Evolutionary conservation across 1,140 invertebrate species (phyloP), one percentile per base, ranked within the genome.

Genomic region (Heterodera schachtii): DNA sequence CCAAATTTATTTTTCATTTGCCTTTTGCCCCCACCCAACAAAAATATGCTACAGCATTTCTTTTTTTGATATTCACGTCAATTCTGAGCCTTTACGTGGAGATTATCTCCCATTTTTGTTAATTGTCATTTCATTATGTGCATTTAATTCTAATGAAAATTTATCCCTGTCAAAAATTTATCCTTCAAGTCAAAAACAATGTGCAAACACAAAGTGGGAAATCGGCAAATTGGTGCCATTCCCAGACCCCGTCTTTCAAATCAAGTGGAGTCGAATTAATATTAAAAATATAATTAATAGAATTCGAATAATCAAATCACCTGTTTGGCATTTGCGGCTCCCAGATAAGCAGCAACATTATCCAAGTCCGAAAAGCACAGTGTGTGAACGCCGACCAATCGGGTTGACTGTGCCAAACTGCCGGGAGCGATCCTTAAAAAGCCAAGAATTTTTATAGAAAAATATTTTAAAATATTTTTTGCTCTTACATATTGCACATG

Each of bases 271-370:
- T 6, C 47, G 9, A 49, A 6, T 49, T 9, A 16, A 60, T 9
- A 16, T 52, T 4, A 60, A 60, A 16, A 60, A 16, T 60, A 4
- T 16, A 4, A 60, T 16, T 16, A 60, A 60, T 5, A 16, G 13
- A 0, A 60, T 11, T 16, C 5, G 19, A 16, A 60, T 13, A 3
- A 60, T 52, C 49, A 52, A 60, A 5, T 78, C 49, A 49, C 76
- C 60, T 78, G 69, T 70, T 78, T 78, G 5, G 76, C 76, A 67
- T 78, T 78, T 46, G 76, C 76, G 47, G 76, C 76, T 19, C 76
- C 76, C 66, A 78, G 31, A 67, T 78, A 78, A 16, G 76, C 60
- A 3, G 64, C 76, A 60, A 78, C 76, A 78, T 64, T 78, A 3
- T 78, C 57, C 76, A 78, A 31, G 47, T 78, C 64, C 19, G 76